phyloP scores from a whole-genome alignment of 2,888 invertebrate species.

The Epinotia brunnichana region DNA sequence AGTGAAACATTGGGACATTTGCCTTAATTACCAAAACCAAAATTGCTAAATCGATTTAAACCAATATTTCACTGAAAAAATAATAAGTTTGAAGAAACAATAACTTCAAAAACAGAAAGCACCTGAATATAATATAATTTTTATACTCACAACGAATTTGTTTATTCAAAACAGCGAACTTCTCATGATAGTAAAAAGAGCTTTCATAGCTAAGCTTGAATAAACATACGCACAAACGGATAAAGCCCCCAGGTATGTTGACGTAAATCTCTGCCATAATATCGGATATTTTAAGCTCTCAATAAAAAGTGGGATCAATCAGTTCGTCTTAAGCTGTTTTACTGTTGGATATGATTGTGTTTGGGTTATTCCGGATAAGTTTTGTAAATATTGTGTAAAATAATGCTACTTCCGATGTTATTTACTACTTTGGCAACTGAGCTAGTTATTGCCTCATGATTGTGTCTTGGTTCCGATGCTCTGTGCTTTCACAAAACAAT shows the following conservation, averaged over 20 bases:
- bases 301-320: constrained; percentile 43
- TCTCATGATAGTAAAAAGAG: constrained; percentile 37
- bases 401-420: neutral
- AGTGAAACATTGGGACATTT: neutral
- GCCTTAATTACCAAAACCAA: neutral
- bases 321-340: constrained; percentile 31
- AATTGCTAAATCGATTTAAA: neutral
- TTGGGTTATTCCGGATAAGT: constrained; percentile 14
- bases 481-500: too few relatives aligned
- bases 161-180: constrained; percentile 40
- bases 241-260: constrained; percentile 44
- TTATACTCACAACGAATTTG: constrained; percentile 10
- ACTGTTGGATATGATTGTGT: constrained; percentile 26
- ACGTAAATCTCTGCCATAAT: constrained; percentile 36
- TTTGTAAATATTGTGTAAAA: neutral
- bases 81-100: neutral
- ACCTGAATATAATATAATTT: constrained; percentile 12
- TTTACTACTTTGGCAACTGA: neutral
- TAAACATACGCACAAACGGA: constrained; percentile 39
- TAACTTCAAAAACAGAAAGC: neutral
- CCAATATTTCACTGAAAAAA: neutral
- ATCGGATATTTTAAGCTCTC: constrained; percentile 41
- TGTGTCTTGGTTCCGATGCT: too few relatives aligned
- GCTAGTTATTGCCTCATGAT: too few relatives aligned
- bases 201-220: constrained; percentile 40